Conservation (phyloP, 1,140 invertebrate genomes). For the Campoletis sonorensis region DNA sequence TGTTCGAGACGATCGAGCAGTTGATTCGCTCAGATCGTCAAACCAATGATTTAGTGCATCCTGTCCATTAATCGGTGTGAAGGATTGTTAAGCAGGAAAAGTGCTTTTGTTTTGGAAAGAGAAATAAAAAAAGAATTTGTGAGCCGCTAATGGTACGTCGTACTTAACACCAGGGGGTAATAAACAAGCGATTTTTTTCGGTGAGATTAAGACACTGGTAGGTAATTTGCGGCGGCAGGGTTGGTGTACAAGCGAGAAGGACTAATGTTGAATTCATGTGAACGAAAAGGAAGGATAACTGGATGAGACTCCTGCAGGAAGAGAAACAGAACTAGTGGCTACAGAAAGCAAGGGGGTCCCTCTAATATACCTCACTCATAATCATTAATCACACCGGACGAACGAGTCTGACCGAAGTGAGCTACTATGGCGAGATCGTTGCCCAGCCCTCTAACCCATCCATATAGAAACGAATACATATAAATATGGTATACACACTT, state of each 20-base stretch:
- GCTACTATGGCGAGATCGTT: constrained; percentile 36
- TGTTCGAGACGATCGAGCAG: too few species aligned
- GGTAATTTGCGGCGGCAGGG: constrained; percentile 56
- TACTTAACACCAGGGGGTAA: constrained; percentile 53
- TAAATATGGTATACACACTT: neutral
- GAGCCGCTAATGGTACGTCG: neutral
- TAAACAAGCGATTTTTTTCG: constrained; percentile 64
- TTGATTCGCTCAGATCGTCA: too few species aligned
- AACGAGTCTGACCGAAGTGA: constrained; percentile 59
- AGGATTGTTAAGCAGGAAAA: neutral
- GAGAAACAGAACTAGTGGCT: constrained; percentile 49
- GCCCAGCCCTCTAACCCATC: constrained; percentile 25
- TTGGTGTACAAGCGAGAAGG: neutral
- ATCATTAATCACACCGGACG: constrained; percentile 73
- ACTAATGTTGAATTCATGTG: neutral
- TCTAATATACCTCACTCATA: constrained; percentile 73
- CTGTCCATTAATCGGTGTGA: neutral
- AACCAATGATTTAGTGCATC: too few species aligned
- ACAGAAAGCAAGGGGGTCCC: constrained; percentile 60
- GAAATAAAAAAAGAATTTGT: neutral
- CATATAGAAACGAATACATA: neutral
- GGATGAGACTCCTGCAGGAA: neutral
- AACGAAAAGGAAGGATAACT: constrained; percentile 18
- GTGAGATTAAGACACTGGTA: constrained; percentile 69
- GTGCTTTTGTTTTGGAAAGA: neutral